A percentile compares a stretch with the other conserved stretches of the same genome.
These are phyloP conservation scores for Troglohyphantes excavatus DNA, from an alignment of 2,888 invertebrate genomes.

Conservation along the genomic window DNA sequence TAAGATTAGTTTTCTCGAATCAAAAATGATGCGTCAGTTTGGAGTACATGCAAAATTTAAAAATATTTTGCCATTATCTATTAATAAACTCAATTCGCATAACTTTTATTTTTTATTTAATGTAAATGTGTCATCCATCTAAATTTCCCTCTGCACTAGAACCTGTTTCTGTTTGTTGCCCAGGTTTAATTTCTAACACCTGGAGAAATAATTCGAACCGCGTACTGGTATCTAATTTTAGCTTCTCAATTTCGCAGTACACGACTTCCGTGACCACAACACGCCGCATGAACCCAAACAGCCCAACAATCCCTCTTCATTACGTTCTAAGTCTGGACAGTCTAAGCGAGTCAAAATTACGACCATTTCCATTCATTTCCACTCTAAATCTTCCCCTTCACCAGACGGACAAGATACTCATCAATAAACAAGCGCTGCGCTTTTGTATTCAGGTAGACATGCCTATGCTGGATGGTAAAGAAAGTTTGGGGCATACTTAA, in stretches of 20 bases:
- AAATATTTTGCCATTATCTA: too few species aligned
- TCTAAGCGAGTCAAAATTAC: slow-evolving; percentile 19
- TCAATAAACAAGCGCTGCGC: not conserved
- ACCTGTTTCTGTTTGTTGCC: too few species aligned
- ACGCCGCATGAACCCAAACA: not conserved
- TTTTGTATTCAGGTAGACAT: slow-evolving; percentile 25
- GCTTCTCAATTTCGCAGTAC: not conserved
- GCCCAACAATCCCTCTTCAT: slow-evolving; percentile 28
- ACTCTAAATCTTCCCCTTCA: slow-evolving; percentile 7
- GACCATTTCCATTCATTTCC: slow-evolving; percentile 9
- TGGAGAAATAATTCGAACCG: not conserved
- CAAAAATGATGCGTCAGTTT: too few species aligned
- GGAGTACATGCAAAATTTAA: too few species aligned
- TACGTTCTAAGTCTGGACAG: slow-evolving; percentile 1
- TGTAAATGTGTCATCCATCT: too few species aligned
- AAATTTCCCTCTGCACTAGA: too few species aligned
- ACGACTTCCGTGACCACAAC: slow-evolving; percentile 21
- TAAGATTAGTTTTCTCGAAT: too few species aligned
- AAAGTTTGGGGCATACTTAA: slow-evolving; percentile 13
- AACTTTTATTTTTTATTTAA: too few species aligned
- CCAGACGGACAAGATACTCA: not conserved
- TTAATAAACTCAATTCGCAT: too few species aligned
- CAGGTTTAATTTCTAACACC: too few species aligned
- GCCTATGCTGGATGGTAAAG: not conserved
- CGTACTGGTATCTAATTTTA: slow-evolving; percentile 6